These are phyloP conservation scores for Aptenodytes patagonicus DNA, from an alignment of 2,113 vertebrate species.

Conservation along the genomic window DNA sequence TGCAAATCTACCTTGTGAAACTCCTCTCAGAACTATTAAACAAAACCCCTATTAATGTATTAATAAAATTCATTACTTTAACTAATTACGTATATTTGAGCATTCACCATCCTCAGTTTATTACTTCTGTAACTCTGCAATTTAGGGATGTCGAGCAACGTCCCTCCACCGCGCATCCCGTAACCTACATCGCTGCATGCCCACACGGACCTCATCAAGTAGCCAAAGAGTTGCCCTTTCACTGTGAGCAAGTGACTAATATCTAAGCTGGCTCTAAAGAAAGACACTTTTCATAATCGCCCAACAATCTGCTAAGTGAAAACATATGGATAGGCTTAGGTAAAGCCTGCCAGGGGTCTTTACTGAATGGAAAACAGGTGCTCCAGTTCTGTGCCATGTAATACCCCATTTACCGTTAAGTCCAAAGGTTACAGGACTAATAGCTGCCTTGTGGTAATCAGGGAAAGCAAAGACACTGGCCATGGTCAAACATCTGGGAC, in stretches of 20 bases:
- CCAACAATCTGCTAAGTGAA: constrained; percentile 90
- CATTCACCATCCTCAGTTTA: neutral
- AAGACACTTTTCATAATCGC: constrained; percentile 91
- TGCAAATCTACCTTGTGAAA: neutral
- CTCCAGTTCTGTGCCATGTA: constrained; percentile 85
- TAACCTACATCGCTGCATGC: neutral
- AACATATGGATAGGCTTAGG: constrained; percentile 85
- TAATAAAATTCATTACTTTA: neutral
- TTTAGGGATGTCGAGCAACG: neutral
- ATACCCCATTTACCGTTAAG: constrained; percentile 90
- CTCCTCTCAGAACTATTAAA: neutral
- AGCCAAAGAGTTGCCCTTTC: constrained; percentile 77
- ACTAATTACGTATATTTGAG: neutral
- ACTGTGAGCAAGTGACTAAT: constrained; percentile 82
- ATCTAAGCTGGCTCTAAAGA: constrained; percentile 82
- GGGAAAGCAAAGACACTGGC: constrained; percentile 78
- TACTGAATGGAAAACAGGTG: constrained; percentile 95
- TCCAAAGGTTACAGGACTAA: constrained; percentile 97
- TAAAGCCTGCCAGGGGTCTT: constrained; percentile 85
- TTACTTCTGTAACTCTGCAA: neutral
- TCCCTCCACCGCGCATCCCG: neutral
- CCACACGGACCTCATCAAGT: constrained; percentile 73
- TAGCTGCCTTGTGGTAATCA: constrained; percentile 89
- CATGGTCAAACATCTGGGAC: constrained; percentile 88
- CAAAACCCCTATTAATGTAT: too few relatives aligned